Conservation (phyloP, 1,140 invertebrate species). For the Procambarus virginalis region DNA sequence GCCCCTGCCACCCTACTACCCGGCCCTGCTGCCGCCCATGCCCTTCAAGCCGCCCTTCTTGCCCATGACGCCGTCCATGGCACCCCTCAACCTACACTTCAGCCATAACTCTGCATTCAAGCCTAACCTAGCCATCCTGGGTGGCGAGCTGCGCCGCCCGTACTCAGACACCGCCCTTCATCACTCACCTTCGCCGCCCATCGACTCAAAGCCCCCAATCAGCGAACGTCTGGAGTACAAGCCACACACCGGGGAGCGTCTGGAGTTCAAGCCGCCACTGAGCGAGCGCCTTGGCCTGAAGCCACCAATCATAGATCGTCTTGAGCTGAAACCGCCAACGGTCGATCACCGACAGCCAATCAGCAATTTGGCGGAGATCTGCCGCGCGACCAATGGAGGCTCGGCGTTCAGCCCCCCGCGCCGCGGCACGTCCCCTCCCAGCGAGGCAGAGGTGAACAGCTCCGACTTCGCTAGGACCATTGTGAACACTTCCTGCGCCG, state of each 20-base stretch:
- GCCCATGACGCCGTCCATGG: conserved; percentile 68
- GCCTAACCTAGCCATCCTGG: conserved; percentile 70
- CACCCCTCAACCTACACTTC: conserved; percentile 68
- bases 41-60: conserved; percentile 69
- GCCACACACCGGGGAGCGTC: neutral
- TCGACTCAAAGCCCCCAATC: conserved; percentile 56
- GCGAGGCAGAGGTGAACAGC: conserved; percentile 71
- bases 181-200: conserved; percentile 72
- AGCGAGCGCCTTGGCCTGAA: conserved; percentile 18
- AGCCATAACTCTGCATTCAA: conserved; percentile 71
- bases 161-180: conserved; percentile 71
- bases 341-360: conserved; percentile 52
- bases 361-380: conserved; percentile 22
- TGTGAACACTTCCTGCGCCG: conserved; percentile 69
- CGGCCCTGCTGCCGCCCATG: conserved; percentile 71
- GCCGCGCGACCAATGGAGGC: conserved; percentile 55
- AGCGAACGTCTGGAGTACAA: conserved; percentile 43
- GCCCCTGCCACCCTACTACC: conserved; percentile 70
- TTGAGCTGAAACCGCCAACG: conserved; percentile 35
- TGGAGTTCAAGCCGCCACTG: conserved; percentile 51
- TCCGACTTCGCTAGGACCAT: conserved; percentile 14
- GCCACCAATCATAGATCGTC: conserved; percentile 47
- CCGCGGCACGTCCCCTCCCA: conserved; percentile 40
- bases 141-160: conserved; percentile 59
- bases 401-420: conserved; percentile 69